phyloP scores from a whole-genome alignment of 1,140 invertebrate species.

The Hyposmocoma kahamanoa region DNA sequence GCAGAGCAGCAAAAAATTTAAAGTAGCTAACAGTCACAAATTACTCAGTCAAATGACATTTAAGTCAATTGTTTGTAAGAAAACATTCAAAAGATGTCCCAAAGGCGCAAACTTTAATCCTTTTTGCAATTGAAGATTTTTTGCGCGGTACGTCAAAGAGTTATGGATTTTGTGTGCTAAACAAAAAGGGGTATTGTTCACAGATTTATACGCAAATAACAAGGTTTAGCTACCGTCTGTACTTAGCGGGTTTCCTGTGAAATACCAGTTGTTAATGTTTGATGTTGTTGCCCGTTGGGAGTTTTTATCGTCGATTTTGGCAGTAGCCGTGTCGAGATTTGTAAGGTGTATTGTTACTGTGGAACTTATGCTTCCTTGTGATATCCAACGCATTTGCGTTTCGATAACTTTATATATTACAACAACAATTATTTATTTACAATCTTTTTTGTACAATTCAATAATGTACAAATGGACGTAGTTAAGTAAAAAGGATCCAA shows the following conservation, averaged over 20 bases:
- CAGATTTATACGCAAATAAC: conserved; percentile 63
- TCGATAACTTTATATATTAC: too few species aligned
- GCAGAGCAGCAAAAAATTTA: background rate
- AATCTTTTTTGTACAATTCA: too few species aligned
- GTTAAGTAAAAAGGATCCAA: too few species aligned
- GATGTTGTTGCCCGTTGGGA: conserved; percentile 26
- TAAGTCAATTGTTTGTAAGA: background rate
- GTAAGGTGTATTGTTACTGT: too few species aligned
- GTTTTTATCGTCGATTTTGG: conserved; percentile 8
- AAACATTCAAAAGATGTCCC: background rate
- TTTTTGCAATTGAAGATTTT: background rate
- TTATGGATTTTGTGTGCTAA: conserved; percentile 11
- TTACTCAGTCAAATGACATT: background rate
- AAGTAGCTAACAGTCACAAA: conserved; percentile 1
- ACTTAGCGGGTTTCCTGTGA: conserved; percentile 37
- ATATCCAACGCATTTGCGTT: too few species aligned
- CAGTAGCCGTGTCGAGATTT: background rate
- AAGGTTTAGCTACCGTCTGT: conserved; percentile 57
- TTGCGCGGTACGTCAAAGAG: background rate
- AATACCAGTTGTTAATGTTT: conserved; percentile 30
- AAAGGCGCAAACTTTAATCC: background rate
- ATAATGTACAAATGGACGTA: too few species aligned
- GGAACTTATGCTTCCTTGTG: too few species aligned
- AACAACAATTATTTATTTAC: too few species aligned
- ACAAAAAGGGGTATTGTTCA: conserved; percentile 44